Evolutionary conservation across 2,113 vertebrate genomes (phyloP), one percentile per base, ranked within the genome.

Genomic region (Mastomys natalensis): DNA sequence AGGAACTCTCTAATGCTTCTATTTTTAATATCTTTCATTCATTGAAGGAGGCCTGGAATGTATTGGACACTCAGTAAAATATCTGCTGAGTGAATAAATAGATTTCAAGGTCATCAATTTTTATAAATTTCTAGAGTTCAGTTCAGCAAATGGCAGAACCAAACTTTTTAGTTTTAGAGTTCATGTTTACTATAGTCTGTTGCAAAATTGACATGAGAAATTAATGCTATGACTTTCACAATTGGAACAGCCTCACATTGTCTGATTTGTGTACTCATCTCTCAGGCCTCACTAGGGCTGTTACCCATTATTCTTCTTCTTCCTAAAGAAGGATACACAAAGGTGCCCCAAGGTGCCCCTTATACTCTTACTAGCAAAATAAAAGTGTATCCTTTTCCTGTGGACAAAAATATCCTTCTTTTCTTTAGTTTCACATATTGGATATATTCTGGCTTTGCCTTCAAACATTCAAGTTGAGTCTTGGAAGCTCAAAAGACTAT

Each of bases 61-160:
- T 9, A 94, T 45, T 43, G 91, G 48, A 26, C 29, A 53, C 19
- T 80, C 66, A 91, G 45, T 92, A 95, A 90, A 96, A 62, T 92
- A 85, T 82, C 4, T 86, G 12, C 87, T 96, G 37, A 92, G 51
- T 89, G 17, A 73, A 88, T 74, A 92, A 88, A 84, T 87, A 37
- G 0, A 58, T 76, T 92, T 87, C 34, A 74, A 95, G 34, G 9
- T 92, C 48, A 45, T 5, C 37, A 93, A n/a, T 78, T 90, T 62
- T 68, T 77, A 53, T 82, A 73, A n/a, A 48, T 24, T 8, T 85
- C 26, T 82, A 87, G 85, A 90, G 10, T 93, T 89, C 16, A n/a
- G 53, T 43, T 37, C 72, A 84, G 8, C 53, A 88, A 88, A 72
- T n/a, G 31, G 53, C 3, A 72, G 34, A 89, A 86, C 4, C 26